These are phyloP conservation scores for Lithobius niger DNA, from an alignment of 1,140 invertebrate genomes.

Conservation along the genomic window DNA sequence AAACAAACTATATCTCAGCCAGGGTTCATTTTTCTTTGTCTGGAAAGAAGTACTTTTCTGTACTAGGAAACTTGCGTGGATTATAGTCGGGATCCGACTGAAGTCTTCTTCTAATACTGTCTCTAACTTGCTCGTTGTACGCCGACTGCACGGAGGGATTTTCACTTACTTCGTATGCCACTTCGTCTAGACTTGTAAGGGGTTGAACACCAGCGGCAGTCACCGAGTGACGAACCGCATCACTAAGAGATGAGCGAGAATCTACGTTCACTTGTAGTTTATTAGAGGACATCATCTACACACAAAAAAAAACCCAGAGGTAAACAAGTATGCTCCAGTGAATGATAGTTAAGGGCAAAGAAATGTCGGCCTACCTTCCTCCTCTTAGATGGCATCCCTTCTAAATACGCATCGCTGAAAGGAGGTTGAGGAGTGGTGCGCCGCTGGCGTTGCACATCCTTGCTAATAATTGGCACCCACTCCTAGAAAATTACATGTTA, in stretches of 20 bases:
- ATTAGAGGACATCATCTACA: constrained; percentile 31
- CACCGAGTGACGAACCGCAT: constrained; percentile 38
- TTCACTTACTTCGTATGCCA: constrained; percentile 31
- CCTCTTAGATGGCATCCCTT: constrained; percentile 62
- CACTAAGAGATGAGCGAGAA: constrained; percentile 17
- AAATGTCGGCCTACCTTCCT: constrained; percentile 62
- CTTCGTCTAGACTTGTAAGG: constrained; percentile 32
- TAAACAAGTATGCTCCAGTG: neutral
- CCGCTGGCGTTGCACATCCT: constrained; percentile 51
- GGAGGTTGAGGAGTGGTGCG: constrained; percentile 39
- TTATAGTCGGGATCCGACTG: constrained; percentile 36
- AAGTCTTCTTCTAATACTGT: constrained; percentile 30
- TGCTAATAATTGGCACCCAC: constrained; percentile 66
- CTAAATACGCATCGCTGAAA: constrained; percentile 69
- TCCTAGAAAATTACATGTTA: constrained; percentile 39
- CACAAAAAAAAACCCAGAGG: constrained; percentile 18
- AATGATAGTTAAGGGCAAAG: too few species aligned
- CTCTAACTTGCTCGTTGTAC: constrained; percentile 33
- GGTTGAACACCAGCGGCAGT: constrained; percentile 34
- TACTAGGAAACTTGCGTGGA: constrained; percentile 37
- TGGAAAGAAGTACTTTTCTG: constrained; percentile 36
- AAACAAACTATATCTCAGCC: too few species aligned
- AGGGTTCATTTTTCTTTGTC: too few species aligned
- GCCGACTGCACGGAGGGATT: constrained; percentile 33
- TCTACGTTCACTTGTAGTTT: neutral